A percentile compares a stretch with the other conserved stretches of the same genome.
These are phyloP conservation scores for Chlorops oryzae DNA, from an alignment of 1,140 invertebrate genomes.

Conservation along the genomic window DNA sequence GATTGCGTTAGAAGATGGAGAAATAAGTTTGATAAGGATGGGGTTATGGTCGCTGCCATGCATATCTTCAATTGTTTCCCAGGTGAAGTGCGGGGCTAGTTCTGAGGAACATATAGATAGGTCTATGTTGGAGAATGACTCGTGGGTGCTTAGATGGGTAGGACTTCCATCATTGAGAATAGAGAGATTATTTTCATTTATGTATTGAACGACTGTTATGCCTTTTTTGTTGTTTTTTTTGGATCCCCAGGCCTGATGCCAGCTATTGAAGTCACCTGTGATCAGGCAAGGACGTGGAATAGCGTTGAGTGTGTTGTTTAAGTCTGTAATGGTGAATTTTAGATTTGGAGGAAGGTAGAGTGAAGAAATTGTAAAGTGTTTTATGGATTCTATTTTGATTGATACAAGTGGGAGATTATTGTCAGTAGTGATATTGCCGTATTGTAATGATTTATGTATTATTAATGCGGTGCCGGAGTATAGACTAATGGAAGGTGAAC, in stretches of 20 bases:
- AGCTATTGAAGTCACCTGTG: slow-evolving; percentile 10
- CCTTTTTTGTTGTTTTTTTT: slow-evolving; percentile 7
- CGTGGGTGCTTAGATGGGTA: slow-evolving; percentile 10
- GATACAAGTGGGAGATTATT: too few relatives aligned
- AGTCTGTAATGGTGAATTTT: too few relatives aligned
- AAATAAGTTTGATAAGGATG: not conserved
- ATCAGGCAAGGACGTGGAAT: not conserved
- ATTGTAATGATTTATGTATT: too few relatives aligned
- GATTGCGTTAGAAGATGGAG: not conserved
- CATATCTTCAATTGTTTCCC: not conserved
- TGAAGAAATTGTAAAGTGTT: too few relatives aligned
- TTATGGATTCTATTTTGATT: too few relatives aligned
- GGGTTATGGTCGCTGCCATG: slow-evolving; percentile 7
- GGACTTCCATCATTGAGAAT: slow-evolving; percentile 11
- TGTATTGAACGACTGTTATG: slow-evolving; percentile 3
- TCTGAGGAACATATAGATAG: not conserved
- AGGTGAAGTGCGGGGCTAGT: not conserved
- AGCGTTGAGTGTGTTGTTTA: not conserved
- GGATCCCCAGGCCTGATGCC: slow-evolving; percentile 9
- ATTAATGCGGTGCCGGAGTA: too few relatives aligned
- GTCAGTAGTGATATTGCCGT: too few relatives aligned
- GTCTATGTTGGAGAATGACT: slow-evolving; percentile 4
- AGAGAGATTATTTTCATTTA: not conserved
- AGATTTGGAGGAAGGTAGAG: too few relatives aligned
- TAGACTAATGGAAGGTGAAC: too few relatives aligned